phyloP scores from a whole-genome alignment of 2,797 vertebrate species.

The Onychomys torridus region DNA sequence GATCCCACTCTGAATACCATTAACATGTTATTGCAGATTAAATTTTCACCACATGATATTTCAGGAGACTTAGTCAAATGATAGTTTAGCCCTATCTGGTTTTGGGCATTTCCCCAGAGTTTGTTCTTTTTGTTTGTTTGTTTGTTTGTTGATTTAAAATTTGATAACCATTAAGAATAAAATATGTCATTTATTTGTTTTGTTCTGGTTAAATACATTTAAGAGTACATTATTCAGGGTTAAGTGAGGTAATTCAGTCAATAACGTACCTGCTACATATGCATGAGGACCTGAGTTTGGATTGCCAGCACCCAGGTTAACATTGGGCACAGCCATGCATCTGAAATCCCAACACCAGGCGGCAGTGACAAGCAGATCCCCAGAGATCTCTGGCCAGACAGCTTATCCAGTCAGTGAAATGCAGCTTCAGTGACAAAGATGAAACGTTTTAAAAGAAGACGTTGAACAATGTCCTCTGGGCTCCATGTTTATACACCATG shows the following conservation, averaged over 20 bases:
- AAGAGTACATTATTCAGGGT: not conserved
- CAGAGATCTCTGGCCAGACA: not conserved
- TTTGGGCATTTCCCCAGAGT: not conserved
- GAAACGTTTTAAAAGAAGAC: not conserved
- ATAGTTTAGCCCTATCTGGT: not conserved
- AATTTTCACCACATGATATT: not conserved
- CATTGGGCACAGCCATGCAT: not conserved
- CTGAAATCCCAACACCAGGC: not conserved
- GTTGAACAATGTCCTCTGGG: no score
- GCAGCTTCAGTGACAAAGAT: not conserved
- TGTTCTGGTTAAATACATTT: not conserved
- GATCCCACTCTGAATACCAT: not conserved
- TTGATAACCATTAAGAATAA: not conserved
- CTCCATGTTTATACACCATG: not conserved
- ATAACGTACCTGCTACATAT: not conserved
- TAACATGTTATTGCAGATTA: not conserved
- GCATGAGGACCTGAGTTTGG: not conserved
- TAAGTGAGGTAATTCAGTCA: not conserved
- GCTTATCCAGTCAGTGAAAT: not conserved
- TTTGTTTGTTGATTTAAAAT: not conserved
- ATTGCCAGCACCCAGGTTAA: not conserved
- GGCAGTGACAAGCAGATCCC: not conserved
- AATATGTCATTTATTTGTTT: not conserved
- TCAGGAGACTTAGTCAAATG: not conserved
- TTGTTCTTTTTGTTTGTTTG: not conserved